Evolutionary conservation across 2,113 vertebrate genomes (phyloP).

Genomic region (Stercorarius parasiticus): DNA sequence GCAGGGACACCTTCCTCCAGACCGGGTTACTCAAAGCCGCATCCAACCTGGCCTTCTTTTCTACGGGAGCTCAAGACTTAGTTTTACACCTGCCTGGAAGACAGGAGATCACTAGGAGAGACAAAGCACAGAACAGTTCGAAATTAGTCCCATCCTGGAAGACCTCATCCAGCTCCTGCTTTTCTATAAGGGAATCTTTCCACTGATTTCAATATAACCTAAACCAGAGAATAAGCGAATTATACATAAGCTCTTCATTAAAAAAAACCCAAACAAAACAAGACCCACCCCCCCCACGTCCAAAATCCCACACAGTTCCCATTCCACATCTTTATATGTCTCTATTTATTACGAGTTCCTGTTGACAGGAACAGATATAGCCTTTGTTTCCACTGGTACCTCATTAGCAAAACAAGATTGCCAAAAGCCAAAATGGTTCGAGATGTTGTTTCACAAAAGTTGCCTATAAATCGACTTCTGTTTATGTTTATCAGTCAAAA

Average conservation of each 20-base stretch:
- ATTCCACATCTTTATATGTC: conserved; percentile 1
- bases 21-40: neutral
- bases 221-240: neutral
- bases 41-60: neutral
- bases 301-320: conserved; percentile 15
- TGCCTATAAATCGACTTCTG: neutral
- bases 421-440: neutral
- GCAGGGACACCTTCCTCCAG: neutral
- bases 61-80: neutral
- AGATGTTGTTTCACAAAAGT: conserved; percentile 1
- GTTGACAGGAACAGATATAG: conserved; percentile 22
- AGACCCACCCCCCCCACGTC: neutral
- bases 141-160: neutral
- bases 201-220: conserved; percentile 1
- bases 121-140: neutral
- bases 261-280: neutral
- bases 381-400: conserved; percentile 18
- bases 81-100: neutral
- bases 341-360: neutral
- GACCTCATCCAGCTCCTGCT: neutral
- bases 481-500: neutral
- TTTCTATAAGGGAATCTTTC: neutral
- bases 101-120: neutral
- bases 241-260: conserved; percentile 22
- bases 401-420: conserved; percentile 24